Percentiles rank a stretch among this genome's conserved stretches.
These are phyloP conservation scores for Poecilus cupreus DNA, from an alignment of 2,888 invertebrate species.

Conservation along the genomic window DNA sequence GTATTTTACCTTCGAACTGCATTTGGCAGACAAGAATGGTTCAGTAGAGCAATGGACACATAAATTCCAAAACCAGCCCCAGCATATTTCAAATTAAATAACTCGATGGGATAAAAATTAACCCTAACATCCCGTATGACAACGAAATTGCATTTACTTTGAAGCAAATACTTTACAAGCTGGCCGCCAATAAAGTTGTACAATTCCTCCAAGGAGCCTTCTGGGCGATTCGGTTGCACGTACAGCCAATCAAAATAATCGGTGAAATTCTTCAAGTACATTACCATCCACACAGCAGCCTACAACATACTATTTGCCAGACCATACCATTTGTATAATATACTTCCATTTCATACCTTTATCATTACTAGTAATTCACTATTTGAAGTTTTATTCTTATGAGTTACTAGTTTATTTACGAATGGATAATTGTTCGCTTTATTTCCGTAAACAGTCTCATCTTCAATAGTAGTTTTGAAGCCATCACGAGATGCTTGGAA, in stretches of 20 bases:
- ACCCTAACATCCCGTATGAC: not conserved
- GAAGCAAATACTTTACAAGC: conserved; percentile 3
- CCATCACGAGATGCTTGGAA: conserved; percentile 25
- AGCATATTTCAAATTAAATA: not conserved
- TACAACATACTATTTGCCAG: not conserved
- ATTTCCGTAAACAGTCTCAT: conserved; percentile 21
- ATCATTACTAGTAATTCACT: not conserved
- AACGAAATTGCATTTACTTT: not conserved
- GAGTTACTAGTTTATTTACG: not conserved
- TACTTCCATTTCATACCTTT: not conserved
- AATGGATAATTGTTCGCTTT: conserved; percentile 29
- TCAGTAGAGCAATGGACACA: conserved; percentile 25
- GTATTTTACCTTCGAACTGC: conserved; percentile 20
- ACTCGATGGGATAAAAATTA: not conserved
- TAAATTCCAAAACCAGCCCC: not conserved
- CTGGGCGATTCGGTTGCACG: conserved; percentile 8
- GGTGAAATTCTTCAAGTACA: conserved; percentile 18
- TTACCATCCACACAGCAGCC: not conserved
- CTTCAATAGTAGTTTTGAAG: conserved; percentile 20
- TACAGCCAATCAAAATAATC: conserved; percentile 42
- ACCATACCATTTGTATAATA: too few species aligned
- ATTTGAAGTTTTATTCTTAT: not conserved
- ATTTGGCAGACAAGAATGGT: conserved; percentile 46
- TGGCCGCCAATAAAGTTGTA: conserved; percentile 22
- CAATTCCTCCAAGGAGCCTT: conserved; percentile 15